Conservation (phyloP, 2,888 invertebrate species). For the Camptogramma bilineatum region DNA sequence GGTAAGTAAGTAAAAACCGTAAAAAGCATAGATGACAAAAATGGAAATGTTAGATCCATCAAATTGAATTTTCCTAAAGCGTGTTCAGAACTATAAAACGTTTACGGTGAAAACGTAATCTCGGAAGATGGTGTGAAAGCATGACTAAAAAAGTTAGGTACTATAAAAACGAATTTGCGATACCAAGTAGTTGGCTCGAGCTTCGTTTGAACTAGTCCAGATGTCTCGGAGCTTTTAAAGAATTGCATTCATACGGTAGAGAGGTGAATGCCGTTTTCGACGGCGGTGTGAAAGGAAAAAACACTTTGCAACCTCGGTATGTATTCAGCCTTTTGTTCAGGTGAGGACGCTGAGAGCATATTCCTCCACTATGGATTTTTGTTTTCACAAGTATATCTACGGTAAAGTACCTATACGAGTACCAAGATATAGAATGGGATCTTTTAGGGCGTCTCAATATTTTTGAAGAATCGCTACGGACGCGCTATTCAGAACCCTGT, state of each 20-base stretch:
- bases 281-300: constrained; percentile 64
- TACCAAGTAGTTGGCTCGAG: neutral
- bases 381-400: neutral
- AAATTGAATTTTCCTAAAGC: neutral
- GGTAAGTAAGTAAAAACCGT: too few species aligned
- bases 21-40: too few species aligned
- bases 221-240: constrained; percentile 51
- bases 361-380: constrained; percentile 33
- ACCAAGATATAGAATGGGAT: neutral
- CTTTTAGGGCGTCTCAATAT: neutral
- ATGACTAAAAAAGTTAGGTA: neutral
- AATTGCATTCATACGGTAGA: constrained; percentile 62
- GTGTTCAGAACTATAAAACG: neutral
- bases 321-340: constrained; percentile 71
- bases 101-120: neutral
- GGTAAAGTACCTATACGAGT: neutral
- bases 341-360: constrained; percentile 57
- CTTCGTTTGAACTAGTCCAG: constrained; percentile 14
- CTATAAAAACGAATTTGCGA: neutral
- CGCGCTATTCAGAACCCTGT: too few species aligned
- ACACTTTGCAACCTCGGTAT: constrained; percentile 62
- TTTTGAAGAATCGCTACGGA: neutral
- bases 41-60: neutral
- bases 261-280: constrained; percentile 67
- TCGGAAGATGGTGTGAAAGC: neutral